Evolutionary conservation across 2,113 vertebrate species (phyloP), one percentile per base, ranked within the genome.

Genomic region (Hippocampus comes): DNA sequence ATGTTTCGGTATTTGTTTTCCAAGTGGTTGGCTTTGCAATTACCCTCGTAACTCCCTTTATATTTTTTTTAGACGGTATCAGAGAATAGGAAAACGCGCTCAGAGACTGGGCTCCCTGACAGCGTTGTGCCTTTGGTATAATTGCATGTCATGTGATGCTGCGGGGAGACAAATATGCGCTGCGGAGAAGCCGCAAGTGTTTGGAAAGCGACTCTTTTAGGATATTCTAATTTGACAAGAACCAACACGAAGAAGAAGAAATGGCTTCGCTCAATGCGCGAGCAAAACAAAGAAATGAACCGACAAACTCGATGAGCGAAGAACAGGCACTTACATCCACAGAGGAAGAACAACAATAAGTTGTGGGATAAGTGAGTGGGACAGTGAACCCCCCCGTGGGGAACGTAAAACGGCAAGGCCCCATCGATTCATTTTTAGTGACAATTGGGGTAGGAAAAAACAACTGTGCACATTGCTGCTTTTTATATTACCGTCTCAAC

Each of bases 21-120:
- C 82, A 80, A 89, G 68, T 84, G 85, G 83, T 83, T 89, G 87
- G 76, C 77, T 88, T 88, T 82, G 76, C 86, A 90, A 90, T 90
- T 88, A 89, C 83, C 78, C 74, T 76, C 77, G 84, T 82, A 90
- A 88, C 76, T 79, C 72, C 71, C 82, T 79, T 84, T 86, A 79
- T 87, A 88, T 86, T 90, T 86, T 86, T 78, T 86, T 78, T 76
- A 79, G 72, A 46, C 59, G 49, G 74, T 86, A 83, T 84, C 67
- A 67, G 90, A 84, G 87, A 87, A 71, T 67, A 72, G 75, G 78
- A 73, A 83, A 89, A 90, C 87, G 87, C 85, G 83, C 72, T 70
- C 69, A 70, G 76, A 80, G 79, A 63, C 73, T 83, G 43, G 83
- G 82, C 78, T 83, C 84, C 69, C 65, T 46, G 3, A 84, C 79